phyloP scores from a whole-genome alignment of 2,888 invertebrate genomes.

The Protonemura montana region DNA sequence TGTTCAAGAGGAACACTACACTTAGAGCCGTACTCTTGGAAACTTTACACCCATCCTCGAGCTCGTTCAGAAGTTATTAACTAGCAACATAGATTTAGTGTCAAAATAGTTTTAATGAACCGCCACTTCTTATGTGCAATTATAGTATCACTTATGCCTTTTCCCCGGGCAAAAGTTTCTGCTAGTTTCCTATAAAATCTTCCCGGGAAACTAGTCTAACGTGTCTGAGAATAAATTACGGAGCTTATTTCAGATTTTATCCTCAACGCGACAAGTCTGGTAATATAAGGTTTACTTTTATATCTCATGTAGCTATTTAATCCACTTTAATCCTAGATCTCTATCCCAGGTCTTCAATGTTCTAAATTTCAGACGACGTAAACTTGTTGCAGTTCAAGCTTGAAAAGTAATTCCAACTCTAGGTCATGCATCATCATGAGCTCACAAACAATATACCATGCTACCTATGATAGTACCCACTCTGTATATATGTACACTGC shows the following conservation, averaged over 20 bases:
- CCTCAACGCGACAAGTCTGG: neutral
- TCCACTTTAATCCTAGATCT: slow-evolving; percentile 27
- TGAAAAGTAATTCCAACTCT: slow-evolving; percentile 16
- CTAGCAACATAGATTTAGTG: neutral
- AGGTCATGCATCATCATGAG: neutral
- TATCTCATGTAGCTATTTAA: slow-evolving; percentile 30
- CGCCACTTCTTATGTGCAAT: neutral
- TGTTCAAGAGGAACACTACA: neutral
- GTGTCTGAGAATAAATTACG: slow-evolving; percentile 29
- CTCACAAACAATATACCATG: neutral
- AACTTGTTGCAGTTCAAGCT: slow-evolving; percentile 30
- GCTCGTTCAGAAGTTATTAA: neutral
- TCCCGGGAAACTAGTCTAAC: slow-evolving; percentile 14
- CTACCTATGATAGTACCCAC: neutral
- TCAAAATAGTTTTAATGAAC: neutral
- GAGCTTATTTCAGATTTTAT: slow-evolving; percentile 33
- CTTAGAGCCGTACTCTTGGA: neutral
- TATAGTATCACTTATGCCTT: neutral
- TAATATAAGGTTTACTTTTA: slow-evolving; percentile 31
- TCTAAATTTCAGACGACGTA: neutral
- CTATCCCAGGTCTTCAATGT: slow-evolving; percentile 19
- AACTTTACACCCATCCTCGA: neutral
- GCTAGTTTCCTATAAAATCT: slow-evolving; percentile 28
- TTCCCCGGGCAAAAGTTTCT: neutral
- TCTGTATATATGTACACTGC: neutral